phyloP scores from a whole-genome alignment of 1,140 invertebrate genomes.

The Eueides isabella region DNA sequence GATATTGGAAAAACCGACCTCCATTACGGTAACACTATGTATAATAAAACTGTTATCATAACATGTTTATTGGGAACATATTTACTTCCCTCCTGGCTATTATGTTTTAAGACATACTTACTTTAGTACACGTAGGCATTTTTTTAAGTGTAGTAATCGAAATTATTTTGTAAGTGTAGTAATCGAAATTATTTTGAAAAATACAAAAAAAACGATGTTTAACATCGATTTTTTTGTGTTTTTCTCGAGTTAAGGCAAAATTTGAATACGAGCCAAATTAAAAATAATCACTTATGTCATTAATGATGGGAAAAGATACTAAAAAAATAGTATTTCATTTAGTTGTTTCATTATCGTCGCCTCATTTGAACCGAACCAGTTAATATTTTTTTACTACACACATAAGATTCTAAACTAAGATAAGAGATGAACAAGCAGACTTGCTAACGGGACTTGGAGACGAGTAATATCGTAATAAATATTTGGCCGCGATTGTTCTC shows the following conservation, averaged over 20 bases:
- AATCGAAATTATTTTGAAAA: no score
- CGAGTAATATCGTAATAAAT: constrained; percentile 46
- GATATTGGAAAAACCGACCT: neutral
- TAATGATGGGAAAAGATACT: no score
- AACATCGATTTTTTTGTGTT: no score
- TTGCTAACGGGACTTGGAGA: constrained; percentile 13
- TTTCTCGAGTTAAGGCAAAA: no score
- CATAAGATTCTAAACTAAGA: constrained; percentile 4
- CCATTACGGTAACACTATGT: neutral
- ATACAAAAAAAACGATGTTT: no score
- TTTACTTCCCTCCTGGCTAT: neutral
- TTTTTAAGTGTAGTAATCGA: neutral
- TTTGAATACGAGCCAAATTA: no score
- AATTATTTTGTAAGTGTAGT: no score
- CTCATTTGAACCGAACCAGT: neutral
- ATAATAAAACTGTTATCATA: constrained; percentile 11
- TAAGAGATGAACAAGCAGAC: neutral
- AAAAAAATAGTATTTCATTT: no score
- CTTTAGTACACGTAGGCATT: neutral
- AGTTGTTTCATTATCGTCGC: neutral
- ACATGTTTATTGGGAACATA: neutral
- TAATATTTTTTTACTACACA: constrained; percentile 1
- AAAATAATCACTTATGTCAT: no score
- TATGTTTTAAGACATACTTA: neutral
- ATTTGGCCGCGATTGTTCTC: constrained; percentile 47